Evolutionary conservation across 2,797 vertebrate species (phyloP).

Genomic region (Lepus oiostolus): DNA sequence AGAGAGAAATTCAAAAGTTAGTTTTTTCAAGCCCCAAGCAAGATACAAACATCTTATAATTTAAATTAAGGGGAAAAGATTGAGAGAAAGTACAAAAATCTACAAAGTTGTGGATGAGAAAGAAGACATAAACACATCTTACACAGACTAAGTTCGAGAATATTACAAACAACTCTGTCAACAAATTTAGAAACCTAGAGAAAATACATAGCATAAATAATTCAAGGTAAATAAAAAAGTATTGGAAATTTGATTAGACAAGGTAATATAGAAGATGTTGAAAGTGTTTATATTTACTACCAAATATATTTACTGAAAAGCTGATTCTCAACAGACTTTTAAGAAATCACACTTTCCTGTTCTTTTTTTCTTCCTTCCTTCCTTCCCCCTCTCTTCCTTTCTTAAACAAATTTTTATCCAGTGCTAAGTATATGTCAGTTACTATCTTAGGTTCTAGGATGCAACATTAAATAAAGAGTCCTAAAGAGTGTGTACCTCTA

Average conservation of each 20-base stretch:
- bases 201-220: not conserved
- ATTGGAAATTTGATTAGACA: not conserved
- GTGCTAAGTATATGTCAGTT: not conserved
- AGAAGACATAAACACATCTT: not conserved
- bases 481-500: not conserved
- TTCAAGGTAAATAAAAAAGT: not conserved
- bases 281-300: not conserved
- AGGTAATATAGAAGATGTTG: not conserved
- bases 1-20: constrained; percentile 19
- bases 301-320: constrained; percentile 2
- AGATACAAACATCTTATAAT: constrained; percentile 8
- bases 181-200: constrained; percentile 14
- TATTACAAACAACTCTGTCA: not conserved
- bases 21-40: not conserved
- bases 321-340: not conserved
- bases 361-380: not conserved
- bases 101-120: not conserved
- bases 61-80: not conserved
- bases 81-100: not conserved
- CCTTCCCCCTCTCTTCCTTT: not conserved
- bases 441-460: not conserved
- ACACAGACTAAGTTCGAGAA: not conserved
- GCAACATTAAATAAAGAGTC: not conserved
- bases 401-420: not conserved
- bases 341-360: not conserved